These are phyloP conservation scores for Pogona vitticeps DNA, from an alignment of 2,113 vertebrate species.

Conservation along the genomic window DNA sequence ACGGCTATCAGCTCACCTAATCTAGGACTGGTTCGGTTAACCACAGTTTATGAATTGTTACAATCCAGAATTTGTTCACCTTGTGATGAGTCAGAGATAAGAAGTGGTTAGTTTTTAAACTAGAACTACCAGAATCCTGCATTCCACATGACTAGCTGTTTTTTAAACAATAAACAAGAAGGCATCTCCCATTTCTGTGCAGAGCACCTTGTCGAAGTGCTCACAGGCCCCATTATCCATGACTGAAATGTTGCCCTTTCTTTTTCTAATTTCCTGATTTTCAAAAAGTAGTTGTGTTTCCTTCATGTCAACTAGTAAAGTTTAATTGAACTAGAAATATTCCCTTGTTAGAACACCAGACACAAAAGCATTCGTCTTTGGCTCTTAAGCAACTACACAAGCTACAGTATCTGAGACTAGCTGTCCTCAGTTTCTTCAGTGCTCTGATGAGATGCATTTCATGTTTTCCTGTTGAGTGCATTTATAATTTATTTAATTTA, in stretches of 20 bases:
- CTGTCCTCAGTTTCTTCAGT: conserved; percentile 16
- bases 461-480: conserved; percentile 31
- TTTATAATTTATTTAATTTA: conserved; percentile 51
- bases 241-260: background rate
- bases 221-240: background rate
- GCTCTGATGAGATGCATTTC: conserved; percentile 29
- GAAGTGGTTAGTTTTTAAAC: too few relatives aligned
- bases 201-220: background rate
- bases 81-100: too few relatives aligned
- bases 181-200: background rate
- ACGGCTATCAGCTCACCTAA: background rate
- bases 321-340: conserved; percentile 14
- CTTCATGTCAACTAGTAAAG: conserved; percentile 21
- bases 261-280: background rate
- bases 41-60: background rate
- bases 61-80: background rate
- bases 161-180: too few relatives aligned
- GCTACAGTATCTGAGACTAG: background rate
- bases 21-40: background rate
- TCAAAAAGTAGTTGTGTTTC: background rate
- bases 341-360: conserved; percentile 24
- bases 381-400: conserved; percentile 2
- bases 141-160: too few relatives aligned
- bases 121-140: too few relatives aligned
- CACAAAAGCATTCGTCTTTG: conserved; percentile 32